Evolutionary conservation across 2,113 vertebrate genomes (phyloP).

Genomic region (Eubucco bourcierii): DNA sequence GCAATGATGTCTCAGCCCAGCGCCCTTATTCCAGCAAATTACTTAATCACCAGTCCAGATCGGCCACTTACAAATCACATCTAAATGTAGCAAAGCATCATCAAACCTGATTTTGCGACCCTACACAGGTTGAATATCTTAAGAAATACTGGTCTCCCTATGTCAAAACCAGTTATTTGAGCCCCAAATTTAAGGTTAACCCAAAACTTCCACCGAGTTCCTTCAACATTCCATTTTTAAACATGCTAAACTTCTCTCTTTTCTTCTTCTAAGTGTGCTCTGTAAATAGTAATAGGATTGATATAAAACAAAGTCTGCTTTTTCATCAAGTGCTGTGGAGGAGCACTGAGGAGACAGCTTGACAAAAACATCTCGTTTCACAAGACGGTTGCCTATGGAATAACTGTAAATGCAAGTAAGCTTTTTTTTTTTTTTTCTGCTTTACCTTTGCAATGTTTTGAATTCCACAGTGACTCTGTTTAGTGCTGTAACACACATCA

Average conservation of each 20-base stretch:
- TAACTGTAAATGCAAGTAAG: conserved; percentile 80
- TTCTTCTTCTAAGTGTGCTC: not conserved
- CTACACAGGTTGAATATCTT: not conserved
- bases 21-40: not conserved
- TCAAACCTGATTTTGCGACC: not conserved
- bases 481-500: conserved; percentile 20
- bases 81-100: not conserved
- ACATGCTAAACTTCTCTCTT: not conserved
- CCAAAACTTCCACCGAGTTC: not conserved
- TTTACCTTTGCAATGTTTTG: conserved; percentile 24
- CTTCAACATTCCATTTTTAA: not conserved
- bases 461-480: conserved; percentile 20
- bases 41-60: not conserved
- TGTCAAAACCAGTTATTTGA: not conserved
- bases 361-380: conserved; percentile 83
- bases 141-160: not conserved
- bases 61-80: not conserved
- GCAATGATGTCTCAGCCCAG: not conserved
- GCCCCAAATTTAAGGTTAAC: not conserved
- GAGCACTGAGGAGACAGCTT: conserved; percentile 75
- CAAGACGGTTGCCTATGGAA: conserved; percentile 78
- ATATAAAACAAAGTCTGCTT: conserved; percentile 50
- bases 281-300: not conserved
- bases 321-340: conserved; percentile 74
- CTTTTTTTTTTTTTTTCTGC: not conserved